Evolutionary conservation across 2,888 invertebrate genomes (phyloP).

Genomic region (Pinctada fucata): DNA sequence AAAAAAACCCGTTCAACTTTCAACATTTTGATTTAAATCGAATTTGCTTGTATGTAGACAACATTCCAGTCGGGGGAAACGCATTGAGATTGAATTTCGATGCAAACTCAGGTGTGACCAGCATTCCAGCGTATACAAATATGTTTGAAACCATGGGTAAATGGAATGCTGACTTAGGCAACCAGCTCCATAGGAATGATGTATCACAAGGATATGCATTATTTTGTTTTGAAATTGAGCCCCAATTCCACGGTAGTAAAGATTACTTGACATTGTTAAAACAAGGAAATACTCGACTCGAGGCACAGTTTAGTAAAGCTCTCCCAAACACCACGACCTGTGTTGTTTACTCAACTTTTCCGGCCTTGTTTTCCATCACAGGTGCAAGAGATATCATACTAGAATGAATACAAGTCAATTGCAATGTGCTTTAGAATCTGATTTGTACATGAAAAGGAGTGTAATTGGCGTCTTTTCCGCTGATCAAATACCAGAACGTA

Average conservation of each 20-base stretch:
- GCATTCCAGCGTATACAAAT: conserved; percentile 35
- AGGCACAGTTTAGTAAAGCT: conserved; percentile 5
- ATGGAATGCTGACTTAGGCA: conserved; percentile 41
- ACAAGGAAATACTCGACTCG: conserved; percentile 2
- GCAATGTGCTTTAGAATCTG: conserved; percentile 28
- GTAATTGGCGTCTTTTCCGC: conserved; percentile 28
- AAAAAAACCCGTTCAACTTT: conserved; percentile 47
- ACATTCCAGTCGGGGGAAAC: conserved; percentile 41
- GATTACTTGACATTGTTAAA: not conserved
- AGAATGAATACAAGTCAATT: conserved; percentile 37
- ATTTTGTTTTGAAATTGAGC: conserved; percentile 19
- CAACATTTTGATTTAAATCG: conserved; percentile 37
- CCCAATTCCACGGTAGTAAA: not conserved
- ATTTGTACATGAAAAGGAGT: conserved; percentile 17
- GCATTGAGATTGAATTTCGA: conserved; percentile 20
- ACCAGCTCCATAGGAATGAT: conserved; percentile 20
- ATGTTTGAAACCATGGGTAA: conserved; percentile 34
- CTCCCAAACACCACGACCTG: not conserved
- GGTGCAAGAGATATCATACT: too few species aligned
- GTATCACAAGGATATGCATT: conserved; percentile 23
- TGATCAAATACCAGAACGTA: conserved; percentile 20
- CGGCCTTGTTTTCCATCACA: not conserved
- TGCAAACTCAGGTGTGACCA: conserved; percentile 4
- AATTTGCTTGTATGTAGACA: conserved; percentile 40
- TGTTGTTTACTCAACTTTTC: not conserved